These are phyloP conservation scores for Lithobius niger DNA, from an alignment of 1,140 invertebrate genomes.

Conservation along the genomic window DNA sequence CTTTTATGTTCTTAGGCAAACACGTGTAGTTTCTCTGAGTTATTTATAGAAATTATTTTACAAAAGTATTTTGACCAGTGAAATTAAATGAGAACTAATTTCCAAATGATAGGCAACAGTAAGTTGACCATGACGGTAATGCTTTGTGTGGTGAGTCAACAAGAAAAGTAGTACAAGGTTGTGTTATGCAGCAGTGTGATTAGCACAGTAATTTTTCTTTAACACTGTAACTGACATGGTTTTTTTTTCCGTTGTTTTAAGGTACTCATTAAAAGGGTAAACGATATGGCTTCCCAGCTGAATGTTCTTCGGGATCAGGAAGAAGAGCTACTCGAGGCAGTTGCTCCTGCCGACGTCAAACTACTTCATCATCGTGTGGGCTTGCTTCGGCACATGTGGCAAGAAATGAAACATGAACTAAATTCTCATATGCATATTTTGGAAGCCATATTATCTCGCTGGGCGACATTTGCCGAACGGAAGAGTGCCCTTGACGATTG, in stretches of 20 bases:
- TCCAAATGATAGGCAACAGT: neutral
- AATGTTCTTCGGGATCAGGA: conserved; percentile 48
- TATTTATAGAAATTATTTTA: too few relatives aligned
- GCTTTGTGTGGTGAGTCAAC: neutral
- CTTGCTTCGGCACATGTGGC: conserved; percentile 58
- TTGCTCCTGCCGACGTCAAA: conserved; percentile 76
- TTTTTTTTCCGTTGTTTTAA: neutral
- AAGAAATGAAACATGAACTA: conserved; percentile 62
- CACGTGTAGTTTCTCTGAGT: too few relatives aligned
- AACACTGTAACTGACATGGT: neutral
- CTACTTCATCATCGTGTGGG: conserved; percentile 60
- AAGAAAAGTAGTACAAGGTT: neutral
- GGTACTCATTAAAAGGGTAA: neutral
- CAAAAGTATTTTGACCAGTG: too few relatives aligned
- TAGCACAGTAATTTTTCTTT: neutral
- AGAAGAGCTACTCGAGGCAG: conserved; percentile 65
- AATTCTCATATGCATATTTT: conserved; percentile 54
- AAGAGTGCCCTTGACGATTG: conserved; percentile 28
- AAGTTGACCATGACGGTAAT: neutral
- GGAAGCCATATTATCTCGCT: conserved; percentile 56
- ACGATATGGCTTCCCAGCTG: conserved; percentile 13
- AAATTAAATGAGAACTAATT: too few relatives aligned
- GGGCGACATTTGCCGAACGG: conserved; percentile 51
- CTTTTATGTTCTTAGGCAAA: too few relatives aligned
- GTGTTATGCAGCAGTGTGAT: neutral